Conservation (phyloP, 2,888 invertebrate species). For the Drosophila siamana region DNA sequence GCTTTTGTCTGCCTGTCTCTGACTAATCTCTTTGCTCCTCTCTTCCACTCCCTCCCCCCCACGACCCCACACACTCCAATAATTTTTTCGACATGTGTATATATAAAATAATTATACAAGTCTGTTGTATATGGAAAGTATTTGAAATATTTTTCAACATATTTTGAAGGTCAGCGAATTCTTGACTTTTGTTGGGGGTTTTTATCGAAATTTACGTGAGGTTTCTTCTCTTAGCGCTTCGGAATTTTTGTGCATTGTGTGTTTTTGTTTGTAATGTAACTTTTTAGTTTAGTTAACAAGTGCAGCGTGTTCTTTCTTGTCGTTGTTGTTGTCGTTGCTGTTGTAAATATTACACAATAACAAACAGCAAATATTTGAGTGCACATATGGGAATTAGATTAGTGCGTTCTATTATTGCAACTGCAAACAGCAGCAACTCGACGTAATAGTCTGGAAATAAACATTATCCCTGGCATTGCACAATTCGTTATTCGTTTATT, state of each 20-base stretch:
- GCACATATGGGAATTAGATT: neutral
- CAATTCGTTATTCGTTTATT: neutral
- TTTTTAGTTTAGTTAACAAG: conserved; percentile 10
- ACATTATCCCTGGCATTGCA: neutral
- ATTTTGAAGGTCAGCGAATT: conserved; percentile 39
- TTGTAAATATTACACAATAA: conserved; percentile 9
- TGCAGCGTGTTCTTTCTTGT: no score
- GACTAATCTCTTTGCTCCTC: neutral
- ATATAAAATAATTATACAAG: neutral
- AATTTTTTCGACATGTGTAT: neutral
- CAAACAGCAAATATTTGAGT: neutral
- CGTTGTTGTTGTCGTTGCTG: neutral
- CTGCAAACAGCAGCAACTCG: neutral
- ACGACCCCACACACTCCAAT: no score
- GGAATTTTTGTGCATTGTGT: conserved; percentile 13
- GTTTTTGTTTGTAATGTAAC: conserved; percentile 5
- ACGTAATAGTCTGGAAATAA: neutral
- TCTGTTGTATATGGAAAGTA: conserved; percentile 8
- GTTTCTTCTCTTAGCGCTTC: conserved; percentile 12
- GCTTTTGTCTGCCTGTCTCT: conserved; percentile 6
- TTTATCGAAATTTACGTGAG: conserved; percentile 41
- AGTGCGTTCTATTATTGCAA: neutral
- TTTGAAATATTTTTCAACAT: conserved; percentile 18
- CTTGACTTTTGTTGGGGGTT: conserved; percentile 10
- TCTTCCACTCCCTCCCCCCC: no score